These are phyloP conservation scores for Platalea minor DNA, from an alignment of 2,797 vertebrate genomes.

Conservation along the genomic window DNA sequence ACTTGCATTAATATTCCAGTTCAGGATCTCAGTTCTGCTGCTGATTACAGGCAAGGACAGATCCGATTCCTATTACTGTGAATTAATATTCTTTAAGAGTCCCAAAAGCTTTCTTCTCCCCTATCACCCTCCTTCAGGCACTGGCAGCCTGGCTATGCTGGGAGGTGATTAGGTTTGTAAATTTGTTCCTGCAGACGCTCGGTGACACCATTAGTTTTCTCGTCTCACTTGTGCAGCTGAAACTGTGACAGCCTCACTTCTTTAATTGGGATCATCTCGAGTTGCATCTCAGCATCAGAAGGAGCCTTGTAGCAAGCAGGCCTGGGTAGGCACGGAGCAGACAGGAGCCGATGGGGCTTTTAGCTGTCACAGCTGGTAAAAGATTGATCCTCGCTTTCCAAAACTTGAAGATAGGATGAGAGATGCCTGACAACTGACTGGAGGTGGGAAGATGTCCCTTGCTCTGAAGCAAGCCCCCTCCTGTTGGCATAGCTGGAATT, in stretches of 20 bases:
- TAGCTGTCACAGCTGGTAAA: not conserved
- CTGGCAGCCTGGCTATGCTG: slow-evolving; percentile 1
- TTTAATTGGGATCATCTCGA: slow-evolving; percentile 19
- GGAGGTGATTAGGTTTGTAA: slow-evolving; percentile 59
- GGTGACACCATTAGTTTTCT: slow-evolving; percentile 8
- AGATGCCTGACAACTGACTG: not conserved
- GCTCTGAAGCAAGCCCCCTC: not conserved
- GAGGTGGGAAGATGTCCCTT: not conserved
- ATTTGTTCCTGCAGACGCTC: slow-evolving; percentile 8
- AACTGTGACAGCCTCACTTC: not conserved
- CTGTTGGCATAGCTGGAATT: not conserved
- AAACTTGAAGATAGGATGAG: not conserved
- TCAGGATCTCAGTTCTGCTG: slow-evolving; percentile 14
- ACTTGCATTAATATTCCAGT: slow-evolving; percentile 32
- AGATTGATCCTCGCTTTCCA: not conserved
- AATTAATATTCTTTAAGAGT: slow-evolving; percentile 40
- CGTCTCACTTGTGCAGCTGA: not conserved
- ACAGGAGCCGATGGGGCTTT: not conserved
- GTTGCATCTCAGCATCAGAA: not conserved
- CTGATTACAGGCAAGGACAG: slow-evolving; percentile 20
- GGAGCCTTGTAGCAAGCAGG: not conserved
- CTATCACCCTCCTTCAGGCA: not conserved
- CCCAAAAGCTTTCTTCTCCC: slow-evolving; percentile 26
- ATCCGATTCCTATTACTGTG: not conserved
- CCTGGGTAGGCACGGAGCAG: not conserved